Percentiles rank a stretch among this genome's conserved stretches.
These are phyloP conservation scores for Drosophila ogumai DNA, from an alignment of 1,140 invertebrate genomes.

Conservation along the genomic window DNA sequence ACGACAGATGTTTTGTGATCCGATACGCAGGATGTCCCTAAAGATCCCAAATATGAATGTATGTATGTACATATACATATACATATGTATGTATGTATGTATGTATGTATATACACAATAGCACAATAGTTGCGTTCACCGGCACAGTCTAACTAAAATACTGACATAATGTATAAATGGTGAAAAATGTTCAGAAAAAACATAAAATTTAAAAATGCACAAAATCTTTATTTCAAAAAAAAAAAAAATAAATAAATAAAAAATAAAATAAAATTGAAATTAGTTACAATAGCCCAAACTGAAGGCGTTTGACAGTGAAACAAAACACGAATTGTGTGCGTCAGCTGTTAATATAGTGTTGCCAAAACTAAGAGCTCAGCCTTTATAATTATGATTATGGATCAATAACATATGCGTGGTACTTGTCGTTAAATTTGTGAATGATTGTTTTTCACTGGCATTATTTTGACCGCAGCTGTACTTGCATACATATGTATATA, in stretches of 20 bases:
- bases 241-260: no score
- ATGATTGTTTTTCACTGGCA: not conserved
- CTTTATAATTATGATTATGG: not conserved
- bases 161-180: no score
- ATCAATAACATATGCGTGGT: not conserved
- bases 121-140: not conserved
- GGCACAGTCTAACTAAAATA: not conserved
- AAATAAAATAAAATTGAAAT: no score
- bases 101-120: not conserved
- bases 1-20: constrained; percentile 37
- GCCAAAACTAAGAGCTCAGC: no score
- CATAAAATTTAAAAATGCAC: no score
- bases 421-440: not conserved
- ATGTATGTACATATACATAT: not conserved
- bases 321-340: no score
- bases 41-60: not conserved
- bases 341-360: no score
- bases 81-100: not conserved
- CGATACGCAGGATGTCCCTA: constrained; percentile 11
- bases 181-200: no score
- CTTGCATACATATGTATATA: no score
- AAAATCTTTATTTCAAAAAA: no score
- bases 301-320: no score
- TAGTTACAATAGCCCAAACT: no score
- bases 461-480: not conserved